Evolutionary conservation across 2,797 vertebrate species (phyloP).

Genomic region (Heliangelus exortis): DNA sequence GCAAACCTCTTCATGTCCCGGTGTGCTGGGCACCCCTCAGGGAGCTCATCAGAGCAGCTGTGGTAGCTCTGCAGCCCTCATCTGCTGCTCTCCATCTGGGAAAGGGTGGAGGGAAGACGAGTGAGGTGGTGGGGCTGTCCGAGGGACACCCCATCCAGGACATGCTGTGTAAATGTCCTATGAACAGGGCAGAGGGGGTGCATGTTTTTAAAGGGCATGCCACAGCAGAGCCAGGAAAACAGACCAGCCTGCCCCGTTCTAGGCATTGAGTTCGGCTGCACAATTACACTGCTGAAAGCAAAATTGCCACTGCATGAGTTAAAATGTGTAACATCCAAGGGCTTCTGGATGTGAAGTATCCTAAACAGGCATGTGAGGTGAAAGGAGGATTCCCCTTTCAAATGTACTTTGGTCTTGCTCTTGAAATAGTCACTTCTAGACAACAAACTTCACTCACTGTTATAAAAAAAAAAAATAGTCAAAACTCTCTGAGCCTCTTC

Average conservation of each 20-base stretch:
- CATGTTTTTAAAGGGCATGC: neutral
- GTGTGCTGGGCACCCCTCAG: rapidly evolving
- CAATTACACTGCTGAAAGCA: neutral
- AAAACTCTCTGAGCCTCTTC: neutral
- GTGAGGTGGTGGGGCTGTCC: neutral
- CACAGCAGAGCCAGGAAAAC: neutral
- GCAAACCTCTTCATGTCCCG: rapidly evolving
- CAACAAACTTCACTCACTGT: neutral
- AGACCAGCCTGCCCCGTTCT: neutral
- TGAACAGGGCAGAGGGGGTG: neutral
- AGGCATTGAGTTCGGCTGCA: neutral
- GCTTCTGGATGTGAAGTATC: neutral
- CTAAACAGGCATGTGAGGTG: neutral
- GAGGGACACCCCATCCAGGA: neutral
- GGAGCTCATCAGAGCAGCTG: neutral
- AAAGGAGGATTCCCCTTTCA: neutral
- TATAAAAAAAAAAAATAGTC: neutral
- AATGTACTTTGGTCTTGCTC: neutral
- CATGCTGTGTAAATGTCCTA: neutral
- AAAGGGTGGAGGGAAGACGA: neutral
- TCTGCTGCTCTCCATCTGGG: neutral
- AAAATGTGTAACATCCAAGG: neutral
- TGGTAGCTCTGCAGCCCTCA: rapidly evolving
- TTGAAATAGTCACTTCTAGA: neutral
- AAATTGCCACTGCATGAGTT: neutral